These are phyloP conservation scores for Naja naja DNA, from an alignment of 2,113 vertebrate genomes.

Conservation along the genomic window DNA sequence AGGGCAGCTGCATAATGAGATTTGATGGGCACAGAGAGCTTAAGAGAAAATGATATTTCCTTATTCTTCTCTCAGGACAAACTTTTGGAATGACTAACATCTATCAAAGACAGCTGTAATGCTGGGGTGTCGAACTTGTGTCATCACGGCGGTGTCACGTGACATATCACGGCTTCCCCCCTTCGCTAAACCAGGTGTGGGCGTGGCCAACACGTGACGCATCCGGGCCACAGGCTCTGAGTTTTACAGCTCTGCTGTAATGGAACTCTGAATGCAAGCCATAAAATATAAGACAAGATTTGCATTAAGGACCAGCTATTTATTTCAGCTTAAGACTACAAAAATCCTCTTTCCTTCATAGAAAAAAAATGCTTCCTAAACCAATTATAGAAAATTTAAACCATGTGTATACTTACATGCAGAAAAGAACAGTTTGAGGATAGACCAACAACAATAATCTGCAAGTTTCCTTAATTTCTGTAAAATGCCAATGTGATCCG, in stretches of 20 bases:
- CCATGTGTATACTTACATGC: slow-evolving; percentile 76
- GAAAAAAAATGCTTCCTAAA: neutral
- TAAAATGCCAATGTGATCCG: slow-evolving; percentile 60
- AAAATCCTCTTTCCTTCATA: neutral
- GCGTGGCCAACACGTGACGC: too few species aligned
- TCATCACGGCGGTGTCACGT: too few species aligned
- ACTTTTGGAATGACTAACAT: neutral
- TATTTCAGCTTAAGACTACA: neutral
- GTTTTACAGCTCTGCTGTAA: too few species aligned
- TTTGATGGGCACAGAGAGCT: neutral
- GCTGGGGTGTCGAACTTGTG: too few species aligned
- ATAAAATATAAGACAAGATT: neutral
- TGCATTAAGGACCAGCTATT: neutral
- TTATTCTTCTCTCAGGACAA: neutral
- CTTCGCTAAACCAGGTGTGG: too few species aligned
- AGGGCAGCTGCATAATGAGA: neutral
- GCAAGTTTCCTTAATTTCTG: slow-evolving; percentile 62
- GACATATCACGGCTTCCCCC: too few species aligned
- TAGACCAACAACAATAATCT: slow-evolving; percentile 39
- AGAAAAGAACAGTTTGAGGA: slow-evolving; percentile 75
- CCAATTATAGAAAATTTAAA: neutral
- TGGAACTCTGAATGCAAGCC: neutral
- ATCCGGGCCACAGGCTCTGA: too few species aligned
- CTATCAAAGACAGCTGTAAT: too few species aligned
- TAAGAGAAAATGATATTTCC: neutral